Base-by-base conservation (phyloP, 2,888 invertebrate species). In the Cosmorhoe ocellata region DNA sequence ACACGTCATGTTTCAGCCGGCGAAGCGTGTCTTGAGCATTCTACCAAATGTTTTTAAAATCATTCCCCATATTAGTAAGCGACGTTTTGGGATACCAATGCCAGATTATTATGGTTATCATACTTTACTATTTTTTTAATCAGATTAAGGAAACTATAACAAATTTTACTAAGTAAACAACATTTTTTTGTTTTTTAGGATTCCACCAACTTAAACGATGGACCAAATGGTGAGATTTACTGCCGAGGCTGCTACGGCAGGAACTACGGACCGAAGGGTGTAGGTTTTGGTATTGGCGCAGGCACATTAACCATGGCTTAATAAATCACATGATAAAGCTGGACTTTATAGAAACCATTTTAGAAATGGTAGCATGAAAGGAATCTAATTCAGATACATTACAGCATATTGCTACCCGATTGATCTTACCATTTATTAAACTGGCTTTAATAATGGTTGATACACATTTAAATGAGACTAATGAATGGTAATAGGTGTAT, bases 211-310 rank as follows among this genome's bases (percentile, higher is more conserved):
- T 91, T 96, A 68, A 96, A 96, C 78, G 98, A 97, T 74, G 98
- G 95, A 63, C 98, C 98, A 56, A 96, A 98, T 80, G 95, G 95
- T 46, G 97, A 98, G 79, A 96, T 98, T 77, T 98, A 97, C 91
- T 98, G 98, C 91, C 93, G 95, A 79, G 93, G 96, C 64, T 97
- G 97, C 87, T 97, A 97, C 84, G 95, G 95, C 66, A 93, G 95
- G 74, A 95, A 95, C 84, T 97, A 92, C 77, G 97, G 97, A 46
- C 96, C 97, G 30, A 96, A 95, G 79, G 97, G 97, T 65, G 96
- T 96, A 71, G 97, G 97, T 61, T 97, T 94, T 77, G 97, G 97
- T 65, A 92, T 97, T 91, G 97, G 97, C 70, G 97, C 97, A 80
- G 97, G 97, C 81, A 94, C 95, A 76, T 92, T 97, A 69, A 95